Conservation (phyloP, 2,888 invertebrate species). For the Petrolisthes cinctipes region DNA sequence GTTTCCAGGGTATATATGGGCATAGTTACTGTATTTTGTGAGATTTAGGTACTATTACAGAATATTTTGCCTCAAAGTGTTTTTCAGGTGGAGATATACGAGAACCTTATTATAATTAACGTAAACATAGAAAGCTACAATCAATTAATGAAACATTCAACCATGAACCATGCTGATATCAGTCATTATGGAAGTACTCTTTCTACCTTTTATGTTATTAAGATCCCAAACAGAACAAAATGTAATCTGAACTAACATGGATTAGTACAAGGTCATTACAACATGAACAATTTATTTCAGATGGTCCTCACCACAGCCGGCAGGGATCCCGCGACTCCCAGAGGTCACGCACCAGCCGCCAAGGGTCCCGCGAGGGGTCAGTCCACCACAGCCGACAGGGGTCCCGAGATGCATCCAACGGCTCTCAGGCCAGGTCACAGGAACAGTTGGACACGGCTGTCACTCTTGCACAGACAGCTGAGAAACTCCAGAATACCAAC, state of each 20-base stretch:
- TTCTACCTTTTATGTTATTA: too few relatives aligned
- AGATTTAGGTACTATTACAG: too few relatives aligned
- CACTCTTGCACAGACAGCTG: constrained; percentile 63
- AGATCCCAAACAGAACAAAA: neutral
- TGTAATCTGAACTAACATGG: neutral
- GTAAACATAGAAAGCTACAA: too few relatives aligned
- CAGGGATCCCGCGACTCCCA: constrained; percentile 65
- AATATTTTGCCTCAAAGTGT: too few relatives aligned
- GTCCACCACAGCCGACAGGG: constrained; percentile 78
- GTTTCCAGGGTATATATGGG: too few relatives aligned
- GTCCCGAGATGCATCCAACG: constrained; percentile 72
- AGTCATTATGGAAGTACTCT: too few relatives aligned
- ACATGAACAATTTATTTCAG: constrained; percentile 35
- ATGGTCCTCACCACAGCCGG: constrained; percentile 64
- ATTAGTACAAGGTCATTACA: neutral
- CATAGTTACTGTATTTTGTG: too few relatives aligned
- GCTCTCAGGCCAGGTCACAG: constrained; percentile 51
- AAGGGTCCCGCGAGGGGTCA: constrained; percentile 64
- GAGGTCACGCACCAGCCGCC: constrained; percentile 61
- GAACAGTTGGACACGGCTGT: constrained; percentile 58
- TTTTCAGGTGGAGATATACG: too few relatives aligned
- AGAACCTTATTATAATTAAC: too few relatives aligned
- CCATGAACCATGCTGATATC: too few relatives aligned
- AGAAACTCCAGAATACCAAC: constrained; percentile 70
- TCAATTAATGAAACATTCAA: too few relatives aligned